Base-by-base conservation (phyloP, 2,888 invertebrate species). In the Oxyteleia sp. region DNA sequence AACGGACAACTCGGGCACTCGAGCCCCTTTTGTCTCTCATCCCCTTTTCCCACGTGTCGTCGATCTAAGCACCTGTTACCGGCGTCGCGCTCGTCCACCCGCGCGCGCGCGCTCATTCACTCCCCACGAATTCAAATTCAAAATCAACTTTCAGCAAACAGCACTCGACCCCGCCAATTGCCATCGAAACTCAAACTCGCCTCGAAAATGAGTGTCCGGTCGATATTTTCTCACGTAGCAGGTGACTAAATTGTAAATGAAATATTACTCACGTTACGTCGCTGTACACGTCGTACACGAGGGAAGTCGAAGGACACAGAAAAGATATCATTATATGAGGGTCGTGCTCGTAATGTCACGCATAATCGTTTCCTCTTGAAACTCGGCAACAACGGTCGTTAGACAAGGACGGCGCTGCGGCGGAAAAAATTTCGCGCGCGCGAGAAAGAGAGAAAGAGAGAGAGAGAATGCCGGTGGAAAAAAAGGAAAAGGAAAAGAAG, bases 311-410 rank as follows among this genome's bases (percentile, higher is more conserved):
- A 79, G 83, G 75, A 75, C 83, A 59, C 66, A 51, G 64, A 38
- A 41, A 59, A 80, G 79, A 80, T 79, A 80, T 84, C 71, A 84
- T 84, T 84, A 79, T 79, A 75, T 75, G 74, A 74, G 83, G 79
- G 83, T 79, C 83, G 79, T 69, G 79, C 79, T 83, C 83, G 83
- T 79, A 83, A 83, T 83, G 83, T 79, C 79, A 75, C 79, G 83
- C 79, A 83, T 79, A 83, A 83, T 83, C 64, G 83, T 79, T 83
- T 83, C 83, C 83, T 83, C 69, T 83, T 68, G 83, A 74, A 82
- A 82, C 57, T 53, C 53, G 78, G 82, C 64, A 61, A 83, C 82
- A 66, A 59, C 76, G 59, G 69, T 15, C 55, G 53, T 51, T 63
- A 51, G 57, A 84, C 51, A 47, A 69, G 51, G 53, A 61, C 43